phyloP scores from a whole-genome alignment of 2,113 vertebrate genomes.

The Pleuronectes platessa region DNA sequence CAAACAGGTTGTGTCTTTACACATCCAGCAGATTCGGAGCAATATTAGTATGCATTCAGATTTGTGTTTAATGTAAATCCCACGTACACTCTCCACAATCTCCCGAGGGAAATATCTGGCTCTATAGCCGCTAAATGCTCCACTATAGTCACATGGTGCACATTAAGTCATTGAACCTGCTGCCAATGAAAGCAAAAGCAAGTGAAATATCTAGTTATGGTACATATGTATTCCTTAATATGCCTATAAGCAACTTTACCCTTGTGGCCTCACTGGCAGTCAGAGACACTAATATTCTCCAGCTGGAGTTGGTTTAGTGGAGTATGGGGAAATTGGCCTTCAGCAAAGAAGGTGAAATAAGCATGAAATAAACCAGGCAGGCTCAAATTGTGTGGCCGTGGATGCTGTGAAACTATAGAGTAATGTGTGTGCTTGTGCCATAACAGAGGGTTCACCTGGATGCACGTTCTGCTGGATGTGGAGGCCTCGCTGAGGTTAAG shows the following conservation, averaged over 20 bases:
- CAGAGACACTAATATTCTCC: conserved; percentile 54
- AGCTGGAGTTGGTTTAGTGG: conserved; percentile 63
- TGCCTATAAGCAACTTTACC: conserved; percentile 43
- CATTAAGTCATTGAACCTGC: neutral
- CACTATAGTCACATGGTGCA: neutral
- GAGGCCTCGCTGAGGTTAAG: conserved; percentile 9
- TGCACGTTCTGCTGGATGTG: neutral
- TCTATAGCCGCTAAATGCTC: neutral
- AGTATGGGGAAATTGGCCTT: conserved; percentile 61
- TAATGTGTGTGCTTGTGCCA: neutral
- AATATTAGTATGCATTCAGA: too few species aligned
- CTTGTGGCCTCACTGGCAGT: conserved; percentile 33
- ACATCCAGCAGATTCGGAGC: too few species aligned
- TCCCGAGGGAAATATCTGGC: neutral
- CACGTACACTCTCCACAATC: neutral
- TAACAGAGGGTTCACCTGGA: conserved; percentile 30
- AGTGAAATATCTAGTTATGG: conserved; percentile 22
- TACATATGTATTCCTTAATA: conserved; percentile 35
- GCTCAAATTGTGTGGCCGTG: conserved; percentile 25
- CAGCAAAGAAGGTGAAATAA: conserved; percentile 55
- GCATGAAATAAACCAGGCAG: conserved; percentile 41
- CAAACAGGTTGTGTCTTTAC: too few species aligned
- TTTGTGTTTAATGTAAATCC: too few species aligned
- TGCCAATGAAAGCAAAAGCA: neutral
- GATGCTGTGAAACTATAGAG: conserved; percentile 14